Percentiles rank a stretch among this genome's conserved stretches.
phyloP scores from a whole-genome alignment of 2,888 invertebrate genomes.

The Auanema sp. region DNA sequence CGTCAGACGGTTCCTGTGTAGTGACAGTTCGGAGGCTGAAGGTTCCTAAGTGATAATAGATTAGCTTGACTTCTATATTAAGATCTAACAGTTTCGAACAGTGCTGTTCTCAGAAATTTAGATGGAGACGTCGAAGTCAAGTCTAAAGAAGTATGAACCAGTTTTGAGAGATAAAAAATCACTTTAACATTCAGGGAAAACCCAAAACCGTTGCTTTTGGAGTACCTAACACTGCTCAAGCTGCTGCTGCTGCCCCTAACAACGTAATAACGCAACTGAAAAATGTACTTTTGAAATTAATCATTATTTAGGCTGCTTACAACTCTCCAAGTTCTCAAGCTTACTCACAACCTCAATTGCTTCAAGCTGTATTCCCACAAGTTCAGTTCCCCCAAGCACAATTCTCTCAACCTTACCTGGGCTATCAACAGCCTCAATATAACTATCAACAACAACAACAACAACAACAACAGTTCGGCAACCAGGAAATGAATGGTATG shows the following conservation, averaged over 20 bases:
- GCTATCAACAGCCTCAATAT: slow-evolving; percentile 2
- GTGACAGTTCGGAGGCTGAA: slow-evolving; percentile 19
- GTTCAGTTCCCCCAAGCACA: neutral
- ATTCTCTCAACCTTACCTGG: neutral
- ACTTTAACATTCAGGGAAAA: neutral
- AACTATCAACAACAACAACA: neutral
- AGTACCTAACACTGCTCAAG: neutral
- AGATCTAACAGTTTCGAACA: slow-evolving; percentile 7
- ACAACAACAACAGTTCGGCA: neutral
- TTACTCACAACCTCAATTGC: no score
- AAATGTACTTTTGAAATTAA: no score
- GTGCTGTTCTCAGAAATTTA: slow-evolving; percentile 7
- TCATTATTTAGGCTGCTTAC: no score
- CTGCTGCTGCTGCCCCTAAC: neutral
- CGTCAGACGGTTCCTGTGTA: slow-evolving; percentile 45
- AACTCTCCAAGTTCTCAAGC: no score
- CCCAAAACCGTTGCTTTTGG: slow-evolving; percentile 7
- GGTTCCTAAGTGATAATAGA: neutral
- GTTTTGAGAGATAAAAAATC: no score
- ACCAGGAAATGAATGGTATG: neutral
- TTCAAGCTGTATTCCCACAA: no score
- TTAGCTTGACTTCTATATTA: neutral
- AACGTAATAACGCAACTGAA: neutral
- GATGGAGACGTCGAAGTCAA: slow-evolving; percentile 19
- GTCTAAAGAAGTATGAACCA: neutral